Evolutionary conservation across 2,888 invertebrate species (phyloP).

Genomic region (Monopis laevigella): DNA sequence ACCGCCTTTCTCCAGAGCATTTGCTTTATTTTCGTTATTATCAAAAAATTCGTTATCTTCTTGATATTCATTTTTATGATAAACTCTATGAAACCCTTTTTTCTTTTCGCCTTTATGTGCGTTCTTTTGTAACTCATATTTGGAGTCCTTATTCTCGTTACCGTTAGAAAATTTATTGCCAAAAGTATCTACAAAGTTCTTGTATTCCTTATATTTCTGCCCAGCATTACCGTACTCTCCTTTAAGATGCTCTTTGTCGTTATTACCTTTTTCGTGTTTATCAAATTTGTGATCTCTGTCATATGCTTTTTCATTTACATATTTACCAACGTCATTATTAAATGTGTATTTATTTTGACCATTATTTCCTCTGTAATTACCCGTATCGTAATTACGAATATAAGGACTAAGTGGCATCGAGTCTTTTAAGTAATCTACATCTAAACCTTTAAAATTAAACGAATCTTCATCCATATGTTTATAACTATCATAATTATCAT

Average conservation of each 20-base stretch:
- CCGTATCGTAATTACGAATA: conserved; percentile 17
- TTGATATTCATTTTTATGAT: conserved; percentile 52
- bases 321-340: conserved; percentile 21
- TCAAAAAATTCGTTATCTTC: conserved; percentile 52
- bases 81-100: conserved; percentile 47
- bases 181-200: conserved; percentile 42
- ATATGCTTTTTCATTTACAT: conserved; percentile 24
- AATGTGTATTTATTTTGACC: conserved; percentile 2
- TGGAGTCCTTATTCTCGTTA: conserved; percentile 32
- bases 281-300: conserved; percentile 26
- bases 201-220: conserved; percentile 31
- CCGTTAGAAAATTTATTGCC: conserved; percentile 43
- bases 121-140: conserved; percentile 29
- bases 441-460: conserved; percentile 31
- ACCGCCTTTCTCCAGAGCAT: conserved; percentile 32
- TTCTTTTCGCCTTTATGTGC: conserved; percentile 40
- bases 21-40: conserved; percentile 34
- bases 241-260: conserved; percentile 25
- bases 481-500: not conserved
- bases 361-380: conserved; percentile 18
- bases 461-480: conserved; percentile 4
- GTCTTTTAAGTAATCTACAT: conserved; percentile 28
- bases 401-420: conserved; percentile 16
- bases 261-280: conserved; percentile 26
- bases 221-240: conserved; percentile 24